phyloP scores from a whole-genome alignment of 2,888 invertebrate species.

The Buathra laborator region DNA sequence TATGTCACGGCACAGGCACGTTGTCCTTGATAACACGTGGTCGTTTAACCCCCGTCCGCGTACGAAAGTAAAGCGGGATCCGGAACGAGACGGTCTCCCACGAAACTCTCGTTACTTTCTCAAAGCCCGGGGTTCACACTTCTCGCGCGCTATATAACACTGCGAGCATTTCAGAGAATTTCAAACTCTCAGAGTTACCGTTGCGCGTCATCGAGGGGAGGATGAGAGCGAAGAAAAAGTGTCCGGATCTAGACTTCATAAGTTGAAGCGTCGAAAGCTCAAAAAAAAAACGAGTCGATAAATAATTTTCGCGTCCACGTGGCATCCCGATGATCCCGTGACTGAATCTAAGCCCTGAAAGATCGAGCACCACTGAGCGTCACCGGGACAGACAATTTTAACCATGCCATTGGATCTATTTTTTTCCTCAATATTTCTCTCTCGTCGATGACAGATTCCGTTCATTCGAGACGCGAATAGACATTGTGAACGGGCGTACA shows the following conservation, averaged over 20 bases:
- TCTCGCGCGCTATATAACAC: not conserved
- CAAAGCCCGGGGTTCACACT: not conserved
- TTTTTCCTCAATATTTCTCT: not conserved
- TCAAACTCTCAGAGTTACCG: not conserved
- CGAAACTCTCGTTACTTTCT: conserved; percentile 26
- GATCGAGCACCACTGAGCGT: conserved; percentile 6
- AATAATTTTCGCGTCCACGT: not conserved
- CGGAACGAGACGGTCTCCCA: conserved; percentile 9
- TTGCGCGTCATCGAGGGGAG: not conserved
- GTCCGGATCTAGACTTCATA: not conserved
- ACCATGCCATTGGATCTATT: conserved; percentile 32
- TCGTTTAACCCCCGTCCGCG: conserved; percentile 29
- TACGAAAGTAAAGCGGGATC: conserved; percentile 21
- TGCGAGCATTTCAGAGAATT: not conserved
- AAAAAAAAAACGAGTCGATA: not conserved
- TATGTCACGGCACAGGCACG: not conserved
- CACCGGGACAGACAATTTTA: conserved; percentile 26
- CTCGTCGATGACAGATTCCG: not conserved
- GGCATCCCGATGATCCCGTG: not conserved
- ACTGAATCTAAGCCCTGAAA: not conserved
- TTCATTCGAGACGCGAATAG: not conserved
- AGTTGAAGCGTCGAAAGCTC: not conserved
- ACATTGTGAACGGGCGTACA: not conserved
- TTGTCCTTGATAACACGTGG: conserved; percentile 59
- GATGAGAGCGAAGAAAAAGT: not conserved